Base-by-base conservation (phyloP, 2,113 vertebrate species). In the Nibea coibor region DNA sequence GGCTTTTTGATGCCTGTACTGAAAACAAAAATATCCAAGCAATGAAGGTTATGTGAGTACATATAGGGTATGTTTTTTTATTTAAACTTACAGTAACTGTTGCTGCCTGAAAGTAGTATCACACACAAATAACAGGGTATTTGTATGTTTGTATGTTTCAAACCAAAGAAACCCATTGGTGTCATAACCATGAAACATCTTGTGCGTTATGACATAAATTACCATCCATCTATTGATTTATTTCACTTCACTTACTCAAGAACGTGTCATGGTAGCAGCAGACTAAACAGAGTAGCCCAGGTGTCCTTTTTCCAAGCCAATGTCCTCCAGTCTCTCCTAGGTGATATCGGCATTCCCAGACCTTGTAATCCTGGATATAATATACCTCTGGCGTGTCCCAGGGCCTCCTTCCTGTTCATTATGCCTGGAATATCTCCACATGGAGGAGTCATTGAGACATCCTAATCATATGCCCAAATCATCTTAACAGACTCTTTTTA, bases 371-470 rank as follows among this genome's bases (percentile, higher is more conserved):
- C 62, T 16, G n/a, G 72, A 80, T 84, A 53, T 16, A 82, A 51
- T 68, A 82, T 48, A 78, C 45, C 59, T 26, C 59, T 31, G 47
- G 35, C 1, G 11, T 47, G 31, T 58, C 77, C 57, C 28, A 22
- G 24, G 45, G 56, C 66, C 20, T 59, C 61, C 47, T 51, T 54
- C 59, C 59, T 80, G 62, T 63, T 84, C 76, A 72, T 10, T 83
- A 67, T n/a, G 22, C 19, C 72, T 72, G 47, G 59, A 79, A 80
- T 74, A 73, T 81, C 28, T 87, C 64, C 64, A 69, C 58, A 59
- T 31, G 26, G 47, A 77, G 54, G 26, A 86, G 28, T 67, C 61
- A 85, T 5, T 79, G 48, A 81, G 66, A 76, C 47, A 57, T 45
- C 47, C 59, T 70, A 58, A 71, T 57, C 26, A 59, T 45, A 50